A percentile compares a stretch with the other conserved stretches of the same genome.
These are phyloP conservation scores for Falco berigora DNA, from an alignment of 2,797 vertebrate species.

Conservation along the genomic window DNA sequence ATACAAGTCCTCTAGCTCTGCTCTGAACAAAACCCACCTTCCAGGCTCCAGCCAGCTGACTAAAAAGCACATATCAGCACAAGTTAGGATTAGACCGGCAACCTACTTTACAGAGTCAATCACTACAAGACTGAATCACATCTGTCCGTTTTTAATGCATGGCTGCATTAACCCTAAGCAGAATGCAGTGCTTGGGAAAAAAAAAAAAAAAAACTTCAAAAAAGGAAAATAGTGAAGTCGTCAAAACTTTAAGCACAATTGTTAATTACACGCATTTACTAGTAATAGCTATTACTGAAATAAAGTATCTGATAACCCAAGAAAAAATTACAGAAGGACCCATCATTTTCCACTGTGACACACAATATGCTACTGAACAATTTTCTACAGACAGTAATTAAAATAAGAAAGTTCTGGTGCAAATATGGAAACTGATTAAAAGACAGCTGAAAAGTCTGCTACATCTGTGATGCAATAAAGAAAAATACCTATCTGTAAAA, in stretches of 20 bases:
- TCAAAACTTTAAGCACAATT: neutral
- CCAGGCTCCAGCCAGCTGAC: neutral
- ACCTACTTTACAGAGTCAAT: neutral
- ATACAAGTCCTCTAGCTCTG: neutral
- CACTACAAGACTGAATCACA: neutral
- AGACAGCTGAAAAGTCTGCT: neutral
- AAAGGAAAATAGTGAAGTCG: neutral
- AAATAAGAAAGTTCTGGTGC: neutral
- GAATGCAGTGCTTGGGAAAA: neutral
- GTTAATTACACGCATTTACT: neutral
- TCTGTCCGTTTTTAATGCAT: neutral
- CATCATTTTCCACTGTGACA: neutral
- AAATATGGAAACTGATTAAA: neutral
- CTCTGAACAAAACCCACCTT: neutral
- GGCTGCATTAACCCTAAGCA: neutral
- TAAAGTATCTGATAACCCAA: neutral
- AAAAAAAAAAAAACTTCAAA: neutral
- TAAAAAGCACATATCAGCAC: neutral
- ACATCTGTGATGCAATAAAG: neutral
- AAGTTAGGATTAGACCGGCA: neutral
- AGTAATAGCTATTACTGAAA: neutral
- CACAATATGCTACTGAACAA: neutral
- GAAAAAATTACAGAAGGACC: neutral
- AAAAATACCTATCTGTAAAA: neutral
- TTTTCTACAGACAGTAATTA: neutral